Percentiles rank a stretch among this genome's conserved stretches.
Conservation (phyloP, 2,888 invertebrate genomes). For the Amiota communis region DNA sequence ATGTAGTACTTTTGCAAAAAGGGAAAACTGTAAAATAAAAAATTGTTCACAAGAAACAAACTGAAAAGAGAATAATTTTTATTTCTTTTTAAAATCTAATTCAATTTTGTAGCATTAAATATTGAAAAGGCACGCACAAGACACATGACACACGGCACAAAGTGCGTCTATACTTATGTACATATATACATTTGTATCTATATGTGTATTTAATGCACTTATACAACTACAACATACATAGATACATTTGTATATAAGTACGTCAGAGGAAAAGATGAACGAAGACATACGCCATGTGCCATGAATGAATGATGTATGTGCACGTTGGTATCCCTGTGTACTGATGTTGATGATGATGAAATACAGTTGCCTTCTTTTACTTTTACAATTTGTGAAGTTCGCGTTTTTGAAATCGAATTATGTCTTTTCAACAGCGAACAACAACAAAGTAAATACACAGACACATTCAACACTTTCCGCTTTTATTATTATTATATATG, state of each 20-base stretch:
- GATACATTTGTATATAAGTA: background rate
- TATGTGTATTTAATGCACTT: background rate
- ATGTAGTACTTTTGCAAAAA: constrained; percentile 55
- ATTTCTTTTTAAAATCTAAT: constrained; percentile 47
- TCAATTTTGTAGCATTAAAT: constrained; percentile 67
- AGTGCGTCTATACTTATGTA: constrained; percentile 14
- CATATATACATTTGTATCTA: too few relatives aligned
- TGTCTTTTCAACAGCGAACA: constrained; percentile 49
- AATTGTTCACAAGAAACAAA: constrained; percentile 45
- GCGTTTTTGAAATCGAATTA: constrained; percentile 57
- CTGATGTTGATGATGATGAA: constrained; percentile 21
- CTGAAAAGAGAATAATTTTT: constrained; percentile 33
- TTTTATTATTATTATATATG: constrained; percentile 8
- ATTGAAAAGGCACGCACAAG: constrained; percentile 55
- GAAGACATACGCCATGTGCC: constrained; percentile 8
- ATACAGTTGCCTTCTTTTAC: background rate
- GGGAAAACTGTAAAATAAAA: constrained; percentile 51
- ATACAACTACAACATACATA: constrained; percentile 11
- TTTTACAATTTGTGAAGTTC: constrained; percentile 25
- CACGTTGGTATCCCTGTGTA: background rate
- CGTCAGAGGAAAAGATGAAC: background rate
- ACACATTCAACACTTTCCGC: background rate
- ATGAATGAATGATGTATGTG: constrained; percentile 9
- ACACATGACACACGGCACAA: constrained; percentile 25
- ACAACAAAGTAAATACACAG: background rate